Evolutionary conservation across 2,888 invertebrate genomes (phyloP).

Genomic region (Trachelus troglodyta): DNA sequence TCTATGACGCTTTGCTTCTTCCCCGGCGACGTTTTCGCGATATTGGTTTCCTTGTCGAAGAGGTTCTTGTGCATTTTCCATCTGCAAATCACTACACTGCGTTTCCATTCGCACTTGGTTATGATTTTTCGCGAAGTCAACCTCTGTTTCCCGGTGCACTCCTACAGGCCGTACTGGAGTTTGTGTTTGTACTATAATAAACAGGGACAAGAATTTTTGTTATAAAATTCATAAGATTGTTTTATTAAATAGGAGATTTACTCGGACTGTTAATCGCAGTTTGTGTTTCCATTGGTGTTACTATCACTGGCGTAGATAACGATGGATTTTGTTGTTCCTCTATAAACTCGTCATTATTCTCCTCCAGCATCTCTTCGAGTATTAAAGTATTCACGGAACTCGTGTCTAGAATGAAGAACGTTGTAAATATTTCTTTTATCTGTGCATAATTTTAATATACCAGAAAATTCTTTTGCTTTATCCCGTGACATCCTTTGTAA

Average conservation of each 20-base stretch:
- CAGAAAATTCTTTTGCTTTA: neutral
- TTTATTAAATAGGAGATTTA: neutral
- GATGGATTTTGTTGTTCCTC: neutral
- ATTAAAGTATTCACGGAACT: slow-evolving; percentile 26
- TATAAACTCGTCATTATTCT: slow-evolving; percentile 6
- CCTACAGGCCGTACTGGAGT: neutral
- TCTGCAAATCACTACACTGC: neutral
- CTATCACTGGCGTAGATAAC: neutral
- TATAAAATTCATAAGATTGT: neutral
- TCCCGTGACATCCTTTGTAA: neutral
- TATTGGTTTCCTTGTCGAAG: neutral
- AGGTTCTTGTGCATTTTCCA: neutral
- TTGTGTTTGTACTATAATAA: neutral
- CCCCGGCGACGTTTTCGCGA: neutral
- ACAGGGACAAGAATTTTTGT: neutral
- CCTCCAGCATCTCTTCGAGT: slow-evolving; percentile 24
- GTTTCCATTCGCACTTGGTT: neutral
- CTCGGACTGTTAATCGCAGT: neutral
- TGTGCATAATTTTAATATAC: neutral
- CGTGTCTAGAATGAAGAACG: slow-evolving; percentile 14
- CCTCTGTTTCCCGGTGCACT: neutral
- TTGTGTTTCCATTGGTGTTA: neutral
- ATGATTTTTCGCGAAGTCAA: neutral
- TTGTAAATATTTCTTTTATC: neutral
- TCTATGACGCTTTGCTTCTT: neutral